Conservation (phyloP, 2,888 invertebrate species). For the Drosophila testacea region DNA sequence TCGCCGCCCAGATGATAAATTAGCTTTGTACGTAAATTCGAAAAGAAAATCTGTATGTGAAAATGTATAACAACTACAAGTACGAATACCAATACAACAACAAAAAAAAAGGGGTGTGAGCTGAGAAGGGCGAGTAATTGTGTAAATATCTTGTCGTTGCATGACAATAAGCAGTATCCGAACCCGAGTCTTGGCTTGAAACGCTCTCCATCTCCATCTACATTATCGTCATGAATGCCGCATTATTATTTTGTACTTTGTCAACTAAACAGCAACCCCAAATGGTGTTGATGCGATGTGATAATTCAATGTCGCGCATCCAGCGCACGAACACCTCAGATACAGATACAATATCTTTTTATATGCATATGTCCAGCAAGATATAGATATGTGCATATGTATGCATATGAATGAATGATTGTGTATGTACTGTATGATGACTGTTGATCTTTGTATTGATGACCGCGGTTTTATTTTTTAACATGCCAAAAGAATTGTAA, state of each 20-base stretch:
- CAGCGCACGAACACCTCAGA: constrained; percentile 60
- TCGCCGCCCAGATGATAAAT: constrained; percentile 63
- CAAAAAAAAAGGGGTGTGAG: not conserved
- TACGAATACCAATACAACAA: constrained; percentile 1
- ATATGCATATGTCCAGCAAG: constrained; percentile 32
- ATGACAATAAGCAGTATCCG: constrained; percentile 68
- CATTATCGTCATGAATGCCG: constrained; percentile 63
- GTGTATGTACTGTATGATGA: constrained; percentile 29
- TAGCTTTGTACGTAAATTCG: constrained; percentile 77
- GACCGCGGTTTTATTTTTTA: constrained; percentile 65
- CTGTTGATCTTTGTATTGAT: constrained; percentile 71
- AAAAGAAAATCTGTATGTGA: constrained; percentile 76
- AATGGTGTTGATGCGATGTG: constrained; percentile 62
- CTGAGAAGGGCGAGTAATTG: constrained; percentile 54
- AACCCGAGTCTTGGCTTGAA: not conserved
- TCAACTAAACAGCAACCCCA: constrained; percentile 61
- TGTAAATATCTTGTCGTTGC: constrained; percentile 77
- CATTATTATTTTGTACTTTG: constrained; percentile 79
- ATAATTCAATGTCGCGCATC: constrained; percentile 77
- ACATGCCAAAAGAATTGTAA: constrained; percentile 81
- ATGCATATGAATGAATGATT: not conserved
- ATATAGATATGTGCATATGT: constrained; percentile 35
- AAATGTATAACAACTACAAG: constrained; percentile 40
- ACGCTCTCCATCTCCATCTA: not conserved
- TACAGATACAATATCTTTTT: constrained; percentile 72